Conservation (phyloP, 2,113 vertebrate species). For the Calidris pugnax region DNA sequence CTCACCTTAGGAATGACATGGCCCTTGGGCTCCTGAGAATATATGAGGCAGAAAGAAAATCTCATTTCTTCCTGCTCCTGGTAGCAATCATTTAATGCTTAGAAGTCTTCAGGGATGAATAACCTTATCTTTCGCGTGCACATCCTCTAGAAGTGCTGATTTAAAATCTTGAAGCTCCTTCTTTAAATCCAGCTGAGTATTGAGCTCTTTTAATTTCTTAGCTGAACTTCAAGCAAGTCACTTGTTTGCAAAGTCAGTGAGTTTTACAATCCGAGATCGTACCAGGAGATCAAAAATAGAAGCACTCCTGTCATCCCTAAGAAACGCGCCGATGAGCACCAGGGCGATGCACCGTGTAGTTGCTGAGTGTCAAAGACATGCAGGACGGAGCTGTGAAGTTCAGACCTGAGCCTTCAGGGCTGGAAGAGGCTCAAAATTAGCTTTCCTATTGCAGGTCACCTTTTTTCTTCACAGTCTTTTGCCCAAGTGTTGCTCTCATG, state of each 20-base stretch:
- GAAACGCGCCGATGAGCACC: accelerated
- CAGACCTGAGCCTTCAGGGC: not conserved
- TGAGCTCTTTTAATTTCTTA: slow-evolving; percentile 1
- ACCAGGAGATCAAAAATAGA: slow-evolving; percentile 7
- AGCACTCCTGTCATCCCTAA: not conserved
- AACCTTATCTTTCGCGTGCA: slow-evolving; percentile 27
- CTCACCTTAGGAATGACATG: not conserved
- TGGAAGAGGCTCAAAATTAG: slow-evolving; percentile 5
- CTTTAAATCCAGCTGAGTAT: slow-evolving; percentile 23
- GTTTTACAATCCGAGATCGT: not conserved
- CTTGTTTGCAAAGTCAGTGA: slow-evolving; percentile 11
- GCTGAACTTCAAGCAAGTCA: slow-evolving; percentile 21
- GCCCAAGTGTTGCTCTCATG: not conserved
- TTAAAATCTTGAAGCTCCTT: slow-evolving; percentile 32
- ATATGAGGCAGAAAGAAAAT: not conserved
- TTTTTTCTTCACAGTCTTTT: slow-evolving; percentile 28
- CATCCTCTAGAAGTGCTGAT: not conserved
- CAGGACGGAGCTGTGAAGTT: not conserved
- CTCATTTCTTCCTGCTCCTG: slow-evolving; percentile 11
- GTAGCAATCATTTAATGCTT: slow-evolving; percentile 15
- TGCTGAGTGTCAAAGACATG: not conserved
- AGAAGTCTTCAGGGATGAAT: slow-evolving; percentile 26
- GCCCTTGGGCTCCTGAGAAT: not conserved
- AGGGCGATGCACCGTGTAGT: not conserved
- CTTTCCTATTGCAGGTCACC: not conserved